Conservation (phyloP, 2,888 invertebrate species). For the Agrochola macilenta region DNA sequence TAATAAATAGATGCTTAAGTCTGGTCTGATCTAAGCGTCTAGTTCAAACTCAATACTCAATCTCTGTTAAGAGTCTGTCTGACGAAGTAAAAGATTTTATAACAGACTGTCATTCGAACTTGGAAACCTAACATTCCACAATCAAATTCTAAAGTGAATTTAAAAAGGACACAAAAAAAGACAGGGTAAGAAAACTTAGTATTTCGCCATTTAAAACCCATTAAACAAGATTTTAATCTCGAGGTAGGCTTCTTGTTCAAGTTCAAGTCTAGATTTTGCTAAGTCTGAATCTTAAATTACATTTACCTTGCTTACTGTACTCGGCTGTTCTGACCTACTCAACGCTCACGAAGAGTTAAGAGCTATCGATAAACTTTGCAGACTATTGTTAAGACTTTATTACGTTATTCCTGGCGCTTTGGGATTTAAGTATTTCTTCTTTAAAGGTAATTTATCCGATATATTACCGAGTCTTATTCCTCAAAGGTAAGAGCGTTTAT, state of each 20-base stretch:
- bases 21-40: neutral
- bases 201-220: neutral
- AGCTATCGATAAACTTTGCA: constrained; percentile 43
- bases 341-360: constrained; percentile 26
- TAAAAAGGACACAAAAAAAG: too few species aligned
- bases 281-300: neutral
- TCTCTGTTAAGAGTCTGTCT: neutral
- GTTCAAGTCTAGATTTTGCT: neutral
- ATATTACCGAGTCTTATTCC: neutral
- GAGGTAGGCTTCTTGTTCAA: neutral
- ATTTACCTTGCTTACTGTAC: constrained; percentile 15
- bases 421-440: constrained; percentile 14
- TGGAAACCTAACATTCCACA: too few species aligned
- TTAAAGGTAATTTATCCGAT: constrained; percentile 11
- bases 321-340: constrained; percentile 37
- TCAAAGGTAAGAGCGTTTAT: neutral
- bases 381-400: constrained; percentile 34
- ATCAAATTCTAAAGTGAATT: neutral
- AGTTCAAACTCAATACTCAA: neutral
- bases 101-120: neutral
- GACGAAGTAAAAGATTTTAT: neutral
- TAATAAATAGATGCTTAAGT: neutral
- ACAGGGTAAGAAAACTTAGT: neutral
- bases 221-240: neutral
- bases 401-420: constrained; percentile 20